Evolutionary conservation across 2,888 invertebrate genomes (phyloP), one percentile per base, ranked within the genome.

Genomic region (Erebia ligea): DNA sequence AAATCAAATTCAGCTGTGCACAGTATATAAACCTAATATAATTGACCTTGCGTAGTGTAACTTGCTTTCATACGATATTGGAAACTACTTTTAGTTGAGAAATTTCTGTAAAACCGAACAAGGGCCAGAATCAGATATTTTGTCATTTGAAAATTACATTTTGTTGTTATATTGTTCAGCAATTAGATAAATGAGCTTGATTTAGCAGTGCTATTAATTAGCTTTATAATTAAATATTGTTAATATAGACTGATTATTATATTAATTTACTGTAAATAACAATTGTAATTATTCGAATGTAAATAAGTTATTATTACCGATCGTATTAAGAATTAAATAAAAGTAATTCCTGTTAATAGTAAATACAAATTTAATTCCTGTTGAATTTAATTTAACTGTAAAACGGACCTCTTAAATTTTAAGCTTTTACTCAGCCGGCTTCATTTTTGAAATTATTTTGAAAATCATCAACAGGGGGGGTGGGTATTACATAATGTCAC

Each of bases 171-270:
- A 21, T 57, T n/a, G 17, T 48, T 67, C 25, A 48, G 48, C 25
- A 25, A 45, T 67, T 58, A 67, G 45, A 70, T 58, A 63, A 68
- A 69, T 62, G 67, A 70, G 74, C 73, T 73, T 73, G 57, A 67
- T 73, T 73, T 74, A 66, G 67, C 52, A 73, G 70, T 71, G 68
- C 40, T 25, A 58, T 67, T 75, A 70, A 74, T 73, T 78, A 80
- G 78, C 75, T 75, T 71, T 75, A 81, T 84, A 84, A 25, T 57
- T 57, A 5, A 68, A 67, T 71, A 65, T 68, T 74, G 62, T 73
- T 89, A 87, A 84, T 77, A 90, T 90, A 90, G 90, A 91, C 90
- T 91, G 90, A 91, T 87, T 89, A 82, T 86, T 87, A 83, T 81
- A 80, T 84, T 85, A 82, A 77, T 81, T 79, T 83, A 80, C 78